Evolutionary conservation across 2,797 vertebrate species (phyloP).

Genomic region (Amblyraja radiata): DNA sequence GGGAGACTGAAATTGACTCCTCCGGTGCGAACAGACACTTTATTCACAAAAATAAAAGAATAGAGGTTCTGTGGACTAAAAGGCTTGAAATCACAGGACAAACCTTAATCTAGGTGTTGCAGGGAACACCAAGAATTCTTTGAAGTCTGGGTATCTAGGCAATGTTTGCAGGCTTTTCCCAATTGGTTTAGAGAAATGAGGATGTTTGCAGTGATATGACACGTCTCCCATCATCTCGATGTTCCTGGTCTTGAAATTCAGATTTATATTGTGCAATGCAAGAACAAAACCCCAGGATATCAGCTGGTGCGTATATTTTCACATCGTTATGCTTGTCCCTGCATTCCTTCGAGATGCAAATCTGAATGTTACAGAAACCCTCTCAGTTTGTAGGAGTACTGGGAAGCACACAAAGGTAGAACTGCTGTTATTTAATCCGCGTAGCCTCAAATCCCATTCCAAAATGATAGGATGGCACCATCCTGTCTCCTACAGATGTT

Average conservation of each 20-base stretch:
- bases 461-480: conserved; percentile 15
- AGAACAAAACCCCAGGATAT: neutral
- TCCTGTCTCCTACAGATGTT: conserved; percentile 26
- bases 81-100: conserved; percentile 21
- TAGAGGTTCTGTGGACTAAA: conserved; percentile 23
- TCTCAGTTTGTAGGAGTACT: neutral
- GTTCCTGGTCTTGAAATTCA: neutral
- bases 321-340: neutral
- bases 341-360: neutral
- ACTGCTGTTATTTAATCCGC: neutral
- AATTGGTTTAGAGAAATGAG: neutral
- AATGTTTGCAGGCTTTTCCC: neutral
- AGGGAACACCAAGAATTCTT: neutral
- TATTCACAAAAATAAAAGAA: conserved; percentile 34
- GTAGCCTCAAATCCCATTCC: neutral
- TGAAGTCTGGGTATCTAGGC: neutral
- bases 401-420: neutral
- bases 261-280: neutral
- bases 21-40: conserved; percentile 28
- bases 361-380: neutral
- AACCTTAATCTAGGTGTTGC: neutral
- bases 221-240: neutral
- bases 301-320: neutral
- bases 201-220: neutral
- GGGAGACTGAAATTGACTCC: conserved; percentile 46